Evolutionary conservation across 2,797 vertebrate species (phyloP), one percentile per base, ranked within the genome.

Genomic region (Schizopygopsis malacanthus): DNA sequence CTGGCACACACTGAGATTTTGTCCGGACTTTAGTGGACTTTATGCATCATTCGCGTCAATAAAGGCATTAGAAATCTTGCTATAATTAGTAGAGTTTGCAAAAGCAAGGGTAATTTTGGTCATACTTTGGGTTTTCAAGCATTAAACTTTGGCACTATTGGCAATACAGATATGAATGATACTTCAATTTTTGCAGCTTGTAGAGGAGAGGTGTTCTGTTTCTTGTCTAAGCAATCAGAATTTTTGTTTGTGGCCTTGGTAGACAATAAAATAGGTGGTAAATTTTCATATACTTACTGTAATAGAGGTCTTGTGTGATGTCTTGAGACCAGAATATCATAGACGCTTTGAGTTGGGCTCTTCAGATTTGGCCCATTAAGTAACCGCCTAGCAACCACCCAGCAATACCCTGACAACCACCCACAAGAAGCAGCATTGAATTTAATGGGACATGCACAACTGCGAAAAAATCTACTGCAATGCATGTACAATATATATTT

Each of bases 1-100:
- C 85, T 84, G 79, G 47, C 67, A 63, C 37, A 33, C 28, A 41
- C 79, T 88, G 79, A 79, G 54, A 82, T 87, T 88, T 86, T 73
- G 37, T 86, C 33, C 37, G 11, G 22, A n/a, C 37, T 39, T 81
- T 43, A 76, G 72, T 56, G 37, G 61, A 70, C 4, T 77, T 61
- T 84, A 18, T 73, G 54, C 28, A 41, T 77, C 10, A 45, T 76
- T 81, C 22, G 11, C 81, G 71, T 8, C 54, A 25, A 22, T 9
- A 56, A 37, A 11, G 28, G 1, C 43, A 1, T 45, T 67, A 59
- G 33, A 67, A 61, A 8, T 71, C 9, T 61, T 75, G 59, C 75
- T n/a, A n/a, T 22, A 77, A 8, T 56, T 56, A 56, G 75, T 56
- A 10, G 47, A 76, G 18, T 15, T 77, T 41, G 52, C 52, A 39